Evolutionary conservation across 2,113 vertebrate genomes (phyloP).

Genomic region (Marmota monax): DNA sequence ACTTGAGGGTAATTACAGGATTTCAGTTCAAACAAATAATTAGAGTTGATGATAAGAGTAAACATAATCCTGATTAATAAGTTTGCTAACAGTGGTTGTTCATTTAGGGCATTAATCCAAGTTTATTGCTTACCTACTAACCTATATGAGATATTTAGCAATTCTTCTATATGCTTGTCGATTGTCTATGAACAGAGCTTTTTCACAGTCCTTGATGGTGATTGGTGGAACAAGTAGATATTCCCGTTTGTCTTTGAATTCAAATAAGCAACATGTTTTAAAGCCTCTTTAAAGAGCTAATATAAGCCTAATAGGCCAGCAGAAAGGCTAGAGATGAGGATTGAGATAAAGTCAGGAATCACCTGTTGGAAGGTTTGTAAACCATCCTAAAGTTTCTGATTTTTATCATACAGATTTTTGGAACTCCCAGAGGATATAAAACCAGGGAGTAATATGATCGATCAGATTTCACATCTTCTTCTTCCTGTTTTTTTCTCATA

Average conservation of each 20-base stretch:
- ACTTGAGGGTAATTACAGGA: background rate
- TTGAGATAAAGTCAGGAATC: background rate
- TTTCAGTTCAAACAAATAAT: conserved; percentile 63
- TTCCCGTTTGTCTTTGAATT: conserved; percentile 3
- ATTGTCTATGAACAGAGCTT: background rate
- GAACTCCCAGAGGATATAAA: background rate
- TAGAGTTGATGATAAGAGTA: conserved; percentile 50
- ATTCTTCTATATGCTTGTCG: background rate
- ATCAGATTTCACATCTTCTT: background rate
- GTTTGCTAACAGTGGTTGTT: background rate
- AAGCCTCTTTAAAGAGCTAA: background rate
- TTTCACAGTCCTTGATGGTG: background rate
- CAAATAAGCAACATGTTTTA: background rate
- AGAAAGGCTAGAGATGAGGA: background rate
- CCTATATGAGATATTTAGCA: conserved; percentile 9
- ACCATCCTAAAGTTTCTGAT: background rate
- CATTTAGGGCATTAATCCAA: conserved; percentile 27
- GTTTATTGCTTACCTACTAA: background rate
- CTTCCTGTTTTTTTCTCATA: background rate
- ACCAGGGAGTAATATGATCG: background rate
- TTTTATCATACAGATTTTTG: background rate
- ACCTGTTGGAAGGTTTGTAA: background rate
- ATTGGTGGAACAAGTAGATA: background rate
- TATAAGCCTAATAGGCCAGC: background rate
- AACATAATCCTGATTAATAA: conserved; percentile 42